phyloP scores from a whole-genome alignment of 2,888 invertebrate genomes.

The Galeruca laticollis region DNA sequence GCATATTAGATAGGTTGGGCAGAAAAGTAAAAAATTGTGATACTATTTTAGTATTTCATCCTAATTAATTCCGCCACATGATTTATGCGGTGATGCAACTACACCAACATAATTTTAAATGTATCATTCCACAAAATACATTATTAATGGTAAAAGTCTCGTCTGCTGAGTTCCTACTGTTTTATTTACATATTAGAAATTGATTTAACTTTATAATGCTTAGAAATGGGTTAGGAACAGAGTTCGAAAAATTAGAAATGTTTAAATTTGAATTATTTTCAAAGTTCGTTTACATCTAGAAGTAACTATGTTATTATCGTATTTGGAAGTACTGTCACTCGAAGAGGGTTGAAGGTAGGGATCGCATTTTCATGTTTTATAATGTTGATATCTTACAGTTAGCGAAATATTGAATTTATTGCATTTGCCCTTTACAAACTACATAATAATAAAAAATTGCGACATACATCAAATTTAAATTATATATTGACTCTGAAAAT shows the following conservation, averaged over 20 bases:
- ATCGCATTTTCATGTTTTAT: no score
- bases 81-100: slow-evolving; percentile 19
- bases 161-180: slow-evolving; percentile 22
- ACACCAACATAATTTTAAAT: slow-evolving; percentile 1
- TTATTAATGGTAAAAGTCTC: slow-evolving; percentile 29
- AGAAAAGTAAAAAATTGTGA: no score
- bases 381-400: no score
- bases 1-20: no score
- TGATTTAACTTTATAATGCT: slow-evolving; percentile 42
- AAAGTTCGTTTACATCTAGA: slow-evolving; percentile 11
- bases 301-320: neutral
- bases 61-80: neutral
- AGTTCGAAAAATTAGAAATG: slow-evolving; percentile 20
- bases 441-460: no score
- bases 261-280: slow-evolving; percentile 19
- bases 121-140: slow-evolving; percentile 20
- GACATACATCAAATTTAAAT: no score
- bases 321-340: neutral
- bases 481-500: no score
- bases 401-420: no score
- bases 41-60: no score
- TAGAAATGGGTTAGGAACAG: slow-evolving; percentile 44
- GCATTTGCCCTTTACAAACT: no score
- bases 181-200: slow-evolving; percentile 44
- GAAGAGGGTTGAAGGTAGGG: no score